Evolutionary conservation across 2,888 invertebrate genomes (phyloP).

Genomic region (Eupithecia abbreviata): DNA sequence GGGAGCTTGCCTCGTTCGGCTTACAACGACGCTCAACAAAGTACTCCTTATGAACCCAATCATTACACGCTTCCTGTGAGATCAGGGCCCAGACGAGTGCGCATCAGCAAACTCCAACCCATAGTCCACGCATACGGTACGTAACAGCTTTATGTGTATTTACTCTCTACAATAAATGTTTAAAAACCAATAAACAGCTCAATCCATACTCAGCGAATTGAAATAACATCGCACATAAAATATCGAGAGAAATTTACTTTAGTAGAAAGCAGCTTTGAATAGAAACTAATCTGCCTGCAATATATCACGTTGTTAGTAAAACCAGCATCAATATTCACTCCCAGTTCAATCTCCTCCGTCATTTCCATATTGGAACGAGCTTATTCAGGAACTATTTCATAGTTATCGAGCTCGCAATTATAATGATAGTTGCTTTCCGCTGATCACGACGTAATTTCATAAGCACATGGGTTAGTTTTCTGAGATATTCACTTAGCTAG

Average conservation of each 20-base stretch:
- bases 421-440: slow-evolving; percentile 24
- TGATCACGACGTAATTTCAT: slow-evolving; percentile 22
- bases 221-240: slow-evolving; percentile 51
- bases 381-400: slow-evolving; percentile 32
- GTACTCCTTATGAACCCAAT: slow-evolving; percentile 54
- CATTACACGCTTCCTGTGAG: slow-evolving; percentile 70
- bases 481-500: slow-evolving; percentile 20
- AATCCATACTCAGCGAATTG: slow-evolving; percentile 24
- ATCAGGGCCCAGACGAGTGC: slow-evolving; percentile 70
- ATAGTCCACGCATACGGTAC: slow-evolving; percentile 77
- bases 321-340: slow-evolving; percentile 68
- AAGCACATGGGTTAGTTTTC: slow-evolving; percentile 16
- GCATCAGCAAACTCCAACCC: slow-evolving; percentile 74
- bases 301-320: slow-evolving; percentile 64
- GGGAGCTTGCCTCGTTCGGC: slow-evolving; percentile 66
- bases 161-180: not conserved
- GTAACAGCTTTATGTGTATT: slow-evolving; percentile 45
- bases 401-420: slow-evolving; percentile 31
- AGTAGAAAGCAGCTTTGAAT: slow-evolving; percentile 77
- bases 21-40: slow-evolving; percentile 51
- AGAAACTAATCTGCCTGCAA: slow-evolving; percentile 71
- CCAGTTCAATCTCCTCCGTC: slow-evolving; percentile 53
- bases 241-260: slow-evolving; percentile 64
- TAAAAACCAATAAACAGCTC: slow-evolving; percentile 20
- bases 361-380: slow-evolving; percentile 46